A percentile compares a stretch with the other conserved stretches of the same genome.
phyloP scores from a whole-genome alignment of 2,888 invertebrate genomes.

The Megamerina dolium region DNA sequence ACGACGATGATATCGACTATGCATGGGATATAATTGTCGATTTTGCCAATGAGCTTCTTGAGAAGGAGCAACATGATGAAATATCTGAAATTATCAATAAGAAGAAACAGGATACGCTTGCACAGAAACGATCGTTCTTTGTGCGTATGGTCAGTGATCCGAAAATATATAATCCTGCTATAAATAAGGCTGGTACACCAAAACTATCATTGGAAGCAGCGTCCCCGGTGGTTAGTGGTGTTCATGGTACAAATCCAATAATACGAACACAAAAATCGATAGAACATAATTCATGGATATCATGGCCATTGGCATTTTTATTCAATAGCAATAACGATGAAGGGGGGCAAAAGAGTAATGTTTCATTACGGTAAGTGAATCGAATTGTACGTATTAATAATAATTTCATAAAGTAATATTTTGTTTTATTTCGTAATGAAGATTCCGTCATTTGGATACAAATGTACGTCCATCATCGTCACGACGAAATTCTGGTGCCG shows the following conservation, averaged over 20 bases:
- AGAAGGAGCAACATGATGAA: slow-evolving; percentile 62
- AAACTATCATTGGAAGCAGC: slow-evolving; percentile 44
- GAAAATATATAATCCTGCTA: slow-evolving; percentile 90
- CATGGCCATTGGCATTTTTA: slow-evolving; percentile 85
- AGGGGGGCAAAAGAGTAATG: slow-evolving; percentile 54
- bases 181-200: slow-evolving; percentile 68
- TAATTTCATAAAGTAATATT: not conserved
- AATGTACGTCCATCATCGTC: slow-evolving; percentile 69
- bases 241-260: slow-evolving; percentile 34
- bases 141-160: slow-evolving; percentile 98
- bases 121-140: slow-evolving; percentile 91
- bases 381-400: not conserved
- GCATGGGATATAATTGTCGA: slow-evolving; percentile 82
- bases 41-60: slow-evolving; percentile 72
- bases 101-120: slow-evolving; percentile 72
- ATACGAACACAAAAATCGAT: slow-evolving; percentile 45
- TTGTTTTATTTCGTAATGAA: slow-evolving; percentile 34
- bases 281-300: slow-evolving; percentile 76
- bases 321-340: slow-evolving; percentile 67
- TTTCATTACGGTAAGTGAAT: slow-evolving; percentile 67
- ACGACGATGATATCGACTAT: slow-evolving; percentile 73
- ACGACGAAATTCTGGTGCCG: slow-evolving; percentile 58
- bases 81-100: slow-evolving; percentile 68
- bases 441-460: slow-evolving; percentile 81
- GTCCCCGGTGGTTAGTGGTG: slow-evolving; percentile 38